Base-by-base conservation (phyloP, 1,140 invertebrate species). In the Drosophila quadrilineata region DNA sequence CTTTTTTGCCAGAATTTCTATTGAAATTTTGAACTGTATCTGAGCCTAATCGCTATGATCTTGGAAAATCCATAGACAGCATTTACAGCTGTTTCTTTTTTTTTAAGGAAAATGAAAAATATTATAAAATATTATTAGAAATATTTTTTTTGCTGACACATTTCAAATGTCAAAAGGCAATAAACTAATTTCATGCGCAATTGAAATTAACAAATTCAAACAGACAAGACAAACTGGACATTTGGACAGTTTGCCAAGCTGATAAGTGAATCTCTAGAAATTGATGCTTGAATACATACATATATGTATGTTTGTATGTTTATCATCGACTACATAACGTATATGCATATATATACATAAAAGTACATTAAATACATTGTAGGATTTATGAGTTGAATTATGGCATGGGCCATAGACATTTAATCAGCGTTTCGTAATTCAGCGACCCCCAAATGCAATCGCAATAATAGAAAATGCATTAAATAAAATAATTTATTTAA, bases 111-210 rank as follows among this genome's bases (percentile, higher is more conserved):
- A n/a, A n/a, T n/a, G n/a, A n/a, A n/a, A n/a, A n/a, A 21, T 31
- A 12, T 58, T 33, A 22, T 54, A 16, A 28, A 19, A n/a, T n/a
- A n/a, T n/a, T 53, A 9, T 38, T 35, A 17, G 16, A 36, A 46
- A 17, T 45, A n/a, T n/a, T n/a, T n/a, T n/a, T 31, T 68, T 60
- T 17, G 29, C 64, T 52, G 60, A 60, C 57, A 68, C 50, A 52
- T 62, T 68, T 77, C 36, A 84, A 74, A 79, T 71, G 79, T 75
- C 79, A 76, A 48, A 65, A 57, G 79, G 77, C 70, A 84, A 79
- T 79, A 73, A 84, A 79, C 79, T 56, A 67, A 79, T 84, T 84
- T 84, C 63, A 69, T 74, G 79, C 79, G 52, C 85, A 84, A 85
- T 84, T 84, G 74, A 84, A 79, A 71, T 77, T 69, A 84, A 82